Base-by-base conservation (phyloP, 2,888 invertebrate genomes). In the Drosophila barbarae region DNA sequence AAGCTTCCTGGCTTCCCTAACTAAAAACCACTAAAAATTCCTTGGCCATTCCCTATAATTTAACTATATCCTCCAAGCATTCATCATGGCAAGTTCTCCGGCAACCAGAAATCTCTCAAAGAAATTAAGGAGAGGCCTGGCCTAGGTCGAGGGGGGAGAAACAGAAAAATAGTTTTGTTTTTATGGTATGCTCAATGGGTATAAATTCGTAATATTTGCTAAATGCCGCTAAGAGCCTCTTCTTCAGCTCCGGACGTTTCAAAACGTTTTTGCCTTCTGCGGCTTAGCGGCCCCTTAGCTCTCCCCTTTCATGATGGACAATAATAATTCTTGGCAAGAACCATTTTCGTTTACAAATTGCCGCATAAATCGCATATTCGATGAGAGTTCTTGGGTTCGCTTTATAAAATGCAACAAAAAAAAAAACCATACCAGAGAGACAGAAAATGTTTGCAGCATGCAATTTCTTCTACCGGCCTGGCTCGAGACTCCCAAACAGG, bases 341-440 rank as follows among this genome's bases (percentile, higher is more conserved):
- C 84, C 81, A 84, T 81, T 81, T 81, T 84, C 84, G 84, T 84
- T 82, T 81, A 81, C 81, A 81, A 81, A 81, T 81, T 81, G 81
- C 81, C 84, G 81, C 81, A 81, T 81, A 84, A 81, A 84, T 81
- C 84, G 81, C 84, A 81, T 82, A 81, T 81, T 84, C 84, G 84
- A 84, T 81, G 81, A 81, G 79, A 84, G 73, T 77, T 76, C 65
- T 58, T 69, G 67, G 68, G 79, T 30, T 15, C 15, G 58, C 59
- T 58, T 32, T 44, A 82, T 68, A 71, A 78, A 73, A 78, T 74
- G 71, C 74, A 69, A 74, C 70, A 65, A 59, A 36, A 26, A 9
- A 23, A 21, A 21, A 21, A 21, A 21, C 21, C 23, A 28, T 13
- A 6, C 39, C 26, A 54, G 49, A 34, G 18, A n/a, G n/a, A 34